Conservation (phyloP, 2,888 invertebrate species). For the Eristalis tenax region DNA sequence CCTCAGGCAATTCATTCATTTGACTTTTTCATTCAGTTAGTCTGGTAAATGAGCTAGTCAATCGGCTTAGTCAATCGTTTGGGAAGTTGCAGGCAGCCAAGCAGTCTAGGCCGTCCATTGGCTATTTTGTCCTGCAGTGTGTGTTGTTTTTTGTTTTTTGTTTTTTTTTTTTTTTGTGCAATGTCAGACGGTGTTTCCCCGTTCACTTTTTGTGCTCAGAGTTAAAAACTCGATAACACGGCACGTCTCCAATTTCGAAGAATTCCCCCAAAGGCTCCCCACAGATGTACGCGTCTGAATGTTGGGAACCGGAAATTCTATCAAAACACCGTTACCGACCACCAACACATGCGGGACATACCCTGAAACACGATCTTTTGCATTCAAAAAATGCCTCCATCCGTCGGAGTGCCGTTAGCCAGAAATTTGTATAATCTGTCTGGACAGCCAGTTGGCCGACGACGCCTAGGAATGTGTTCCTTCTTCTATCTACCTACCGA, state of each 20-base stretch:
- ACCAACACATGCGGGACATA: background rate
- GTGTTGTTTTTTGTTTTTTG: too few relatives aligned
- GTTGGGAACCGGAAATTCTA: too few relatives aligned
- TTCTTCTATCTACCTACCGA: conserved; percentile 2
- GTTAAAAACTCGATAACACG: too few relatives aligned
- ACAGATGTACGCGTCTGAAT: too few relatives aligned
- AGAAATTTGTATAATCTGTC: background rate
- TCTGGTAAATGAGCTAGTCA: background rate
- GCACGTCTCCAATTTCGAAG: too few relatives aligned
- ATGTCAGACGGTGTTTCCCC: too few relatives aligned
- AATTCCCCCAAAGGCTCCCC: too few relatives aligned
- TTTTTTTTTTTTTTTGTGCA: background rate
- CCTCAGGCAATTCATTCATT: background rate
- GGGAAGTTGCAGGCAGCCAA: background rate
- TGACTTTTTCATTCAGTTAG: background rate
- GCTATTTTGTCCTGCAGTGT: background rate
- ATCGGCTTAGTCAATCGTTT: background rate
- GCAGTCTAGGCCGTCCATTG: background rate
- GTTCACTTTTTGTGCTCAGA: too few relatives aligned
- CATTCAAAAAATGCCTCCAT: background rate
- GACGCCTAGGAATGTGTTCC: conserved; percentile 14
- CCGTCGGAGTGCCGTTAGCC: background rate
- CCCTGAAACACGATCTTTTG: too few relatives aligned
- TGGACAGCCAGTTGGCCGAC: background rate
- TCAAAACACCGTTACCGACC: too few relatives aligned